These are phyloP conservation scores for Scytalopus superciliaris DNA, from an alignment of 2,113 vertebrate genomes.

Conservation along the genomic window DNA sequence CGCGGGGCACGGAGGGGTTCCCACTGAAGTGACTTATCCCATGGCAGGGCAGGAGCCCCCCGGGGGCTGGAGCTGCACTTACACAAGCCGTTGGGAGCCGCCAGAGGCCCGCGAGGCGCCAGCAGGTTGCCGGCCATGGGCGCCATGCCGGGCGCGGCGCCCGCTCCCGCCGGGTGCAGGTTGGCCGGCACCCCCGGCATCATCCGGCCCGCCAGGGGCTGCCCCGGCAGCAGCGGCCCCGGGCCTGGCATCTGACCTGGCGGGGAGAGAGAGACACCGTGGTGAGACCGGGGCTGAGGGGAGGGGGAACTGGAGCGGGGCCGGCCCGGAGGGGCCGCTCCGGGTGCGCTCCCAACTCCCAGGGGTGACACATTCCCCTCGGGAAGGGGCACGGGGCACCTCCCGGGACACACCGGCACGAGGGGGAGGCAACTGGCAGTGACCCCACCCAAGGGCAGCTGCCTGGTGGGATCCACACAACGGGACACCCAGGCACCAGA, in stretches of 20 bases:
- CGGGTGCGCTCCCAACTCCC: no score
- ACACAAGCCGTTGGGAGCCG: conserved; percentile 95
- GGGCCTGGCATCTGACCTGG: conserved; percentile 87
- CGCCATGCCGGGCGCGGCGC: conserved; percentile 63
- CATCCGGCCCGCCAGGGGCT: conserved; percentile 85
- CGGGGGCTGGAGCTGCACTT: conserved; percentile 72
- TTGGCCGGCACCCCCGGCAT: conserved; percentile 74
- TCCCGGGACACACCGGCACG: not conserved
- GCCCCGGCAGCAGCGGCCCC: conserved; percentile 75
- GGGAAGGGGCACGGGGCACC: not conserved
- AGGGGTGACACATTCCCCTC: no score
- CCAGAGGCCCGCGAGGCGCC: conserved; percentile 85
- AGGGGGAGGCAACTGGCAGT: not conserved
- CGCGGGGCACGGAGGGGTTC: accelerated
- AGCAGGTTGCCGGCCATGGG: conserved; percentile 76
- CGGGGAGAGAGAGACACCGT: not conserved
- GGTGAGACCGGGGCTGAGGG: accelerated
- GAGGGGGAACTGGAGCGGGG: accelerated
- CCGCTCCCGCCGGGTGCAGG: conserved; percentile 70
- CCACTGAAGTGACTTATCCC: accelerated
- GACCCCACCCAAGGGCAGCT: not conserved
- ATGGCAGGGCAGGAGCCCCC: no score
- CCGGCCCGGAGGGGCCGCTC: not conserved
- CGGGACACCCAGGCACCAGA: not conserved
- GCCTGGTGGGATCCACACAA: no score